These are phyloP conservation scores for Sarcoramphus papa DNA, from an alignment of 2,797 vertebrate genomes.

Conservation along the genomic window DNA sequence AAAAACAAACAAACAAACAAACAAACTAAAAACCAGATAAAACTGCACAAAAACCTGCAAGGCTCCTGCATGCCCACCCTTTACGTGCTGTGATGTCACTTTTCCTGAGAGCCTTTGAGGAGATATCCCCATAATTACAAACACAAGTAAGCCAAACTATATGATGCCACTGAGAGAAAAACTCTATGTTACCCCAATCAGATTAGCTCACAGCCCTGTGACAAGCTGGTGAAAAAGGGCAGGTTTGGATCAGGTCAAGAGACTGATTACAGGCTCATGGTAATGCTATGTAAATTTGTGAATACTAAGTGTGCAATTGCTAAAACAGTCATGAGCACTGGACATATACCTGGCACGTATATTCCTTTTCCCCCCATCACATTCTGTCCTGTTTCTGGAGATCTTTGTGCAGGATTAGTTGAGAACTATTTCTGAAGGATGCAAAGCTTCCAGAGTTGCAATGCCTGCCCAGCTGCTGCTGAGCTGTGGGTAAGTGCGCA, in stretches of 20 bases:
- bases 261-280: background rate
- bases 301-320: background rate
- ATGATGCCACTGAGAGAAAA: background rate
- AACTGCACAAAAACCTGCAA: background rate
- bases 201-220: background rate
- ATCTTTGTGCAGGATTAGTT: background rate
- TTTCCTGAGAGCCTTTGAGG: background rate
- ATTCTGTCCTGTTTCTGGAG: background rate
- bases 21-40: too few relatives aligned
- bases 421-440: background rate
- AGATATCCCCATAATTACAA: background rate
- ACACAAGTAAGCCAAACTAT: background rate
- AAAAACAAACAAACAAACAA: background rate
- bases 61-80: background rate
- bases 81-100: background rate
- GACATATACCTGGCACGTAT: fast-evolving
- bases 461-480: background rate
- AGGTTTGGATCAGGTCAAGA: background rate
- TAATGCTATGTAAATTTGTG: too few relatives aligned
- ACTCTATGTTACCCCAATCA: too few relatives aligned
- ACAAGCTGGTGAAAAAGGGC: background rate
- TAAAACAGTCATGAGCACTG: background rate
- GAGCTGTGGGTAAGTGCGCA: too few relatives aligned
- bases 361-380: background rate
- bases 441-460: background rate